A percentile compares a stretch with the other conserved stretches of the same genome.
These are phyloP conservation scores for Drosophila aff. DNA, from an alignment of 1,140 invertebrate genomes.

Conservation along the genomic window DNA sequence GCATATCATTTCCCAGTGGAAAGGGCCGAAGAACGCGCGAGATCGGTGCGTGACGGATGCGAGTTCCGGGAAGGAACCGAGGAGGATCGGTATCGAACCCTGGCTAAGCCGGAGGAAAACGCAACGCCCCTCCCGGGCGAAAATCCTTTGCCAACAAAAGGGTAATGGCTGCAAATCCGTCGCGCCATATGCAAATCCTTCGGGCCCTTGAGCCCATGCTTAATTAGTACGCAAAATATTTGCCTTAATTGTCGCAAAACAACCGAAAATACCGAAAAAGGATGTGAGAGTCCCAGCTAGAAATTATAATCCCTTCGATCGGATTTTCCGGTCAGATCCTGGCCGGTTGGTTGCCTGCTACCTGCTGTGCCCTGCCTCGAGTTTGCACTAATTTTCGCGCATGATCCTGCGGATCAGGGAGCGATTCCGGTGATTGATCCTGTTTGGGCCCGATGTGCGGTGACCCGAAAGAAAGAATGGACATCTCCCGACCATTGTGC, in stretches of 20 bases:
- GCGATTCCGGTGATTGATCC: slow-evolving; percentile 71
- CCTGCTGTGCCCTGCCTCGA: slow-evolving; percentile 15
- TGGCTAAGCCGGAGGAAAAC: slow-evolving; percentile 42
- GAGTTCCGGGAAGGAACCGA: slow-evolving; percentile 40
- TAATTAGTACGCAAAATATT: slow-evolving; percentile 85
- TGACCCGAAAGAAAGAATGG: slow-evolving; percentile 59
- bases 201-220: slow-evolving; percentile 41
- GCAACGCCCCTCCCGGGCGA: slow-evolving; percentile 58
- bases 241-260: slow-evolving; percentile 76
- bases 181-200: slow-evolving; percentile 66
- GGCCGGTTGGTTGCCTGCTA: slow-evolving; percentile 15
- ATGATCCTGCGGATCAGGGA: slow-evolving; percentile 61
- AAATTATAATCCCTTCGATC: slow-evolving; percentile 80
- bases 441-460: slow-evolving; percentile 73
- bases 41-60: slow-evolving; percentile 61
- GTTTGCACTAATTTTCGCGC: slow-evolving; percentile 78
- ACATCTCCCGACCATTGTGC: slow-evolving; percentile 35
- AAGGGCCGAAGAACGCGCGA: slow-evolving; percentile 9
- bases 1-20: slow-evolving; percentile 64
- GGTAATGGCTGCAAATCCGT: slow-evolving; percentile 79
- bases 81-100: slow-evolving; percentile 4
- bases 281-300: background rate
- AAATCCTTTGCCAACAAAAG: slow-evolving; percentile 75
- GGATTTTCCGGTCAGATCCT: slow-evolving; percentile 79
- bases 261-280: background rate